These are phyloP conservation scores for Phyllostomus discolor DNA, from an alignment of 2,113 vertebrate species.

Conservation along the genomic window DNA sequence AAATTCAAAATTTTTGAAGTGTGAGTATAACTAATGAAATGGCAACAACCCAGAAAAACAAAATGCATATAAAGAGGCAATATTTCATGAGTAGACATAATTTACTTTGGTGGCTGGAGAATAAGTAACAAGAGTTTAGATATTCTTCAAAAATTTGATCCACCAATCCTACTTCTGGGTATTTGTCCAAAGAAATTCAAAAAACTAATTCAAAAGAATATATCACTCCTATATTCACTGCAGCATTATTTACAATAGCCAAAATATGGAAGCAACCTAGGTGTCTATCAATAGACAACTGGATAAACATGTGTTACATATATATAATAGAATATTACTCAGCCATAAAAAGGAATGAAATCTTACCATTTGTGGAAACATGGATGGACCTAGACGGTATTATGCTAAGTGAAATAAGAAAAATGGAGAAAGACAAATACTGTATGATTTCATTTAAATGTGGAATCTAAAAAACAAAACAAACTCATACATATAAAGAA, in stretches of 20 bases:
- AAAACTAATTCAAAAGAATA: neutral
- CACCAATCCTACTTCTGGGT: neutral
- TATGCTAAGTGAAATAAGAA: neutral
- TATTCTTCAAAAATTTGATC: neutral
- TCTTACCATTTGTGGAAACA: neutral
- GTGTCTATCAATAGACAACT: neutral
- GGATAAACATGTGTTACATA: neutral
- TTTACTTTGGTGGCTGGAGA: neutral
- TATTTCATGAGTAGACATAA: neutral
- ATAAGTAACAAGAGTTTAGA: neutral
- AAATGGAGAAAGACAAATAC: neutral
- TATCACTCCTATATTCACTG: neutral
- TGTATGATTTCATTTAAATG: neutral
- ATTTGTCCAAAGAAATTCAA: neutral
- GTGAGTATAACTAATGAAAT: neutral
- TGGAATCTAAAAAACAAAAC: neutral
- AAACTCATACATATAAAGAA: neutral
- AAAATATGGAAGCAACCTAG: neutral
- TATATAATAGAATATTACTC: neutral
- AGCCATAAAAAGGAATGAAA: neutral
- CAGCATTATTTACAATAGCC: neutral
- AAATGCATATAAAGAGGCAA: neutral
- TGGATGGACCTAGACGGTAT: neutral
- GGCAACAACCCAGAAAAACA: neutral
- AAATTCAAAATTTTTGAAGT: slow-evolving; percentile 27